These are phyloP conservation scores for Diadromus collaris DNA, from an alignment of 2,888 invertebrate species.

Conservation along the genomic window DNA sequence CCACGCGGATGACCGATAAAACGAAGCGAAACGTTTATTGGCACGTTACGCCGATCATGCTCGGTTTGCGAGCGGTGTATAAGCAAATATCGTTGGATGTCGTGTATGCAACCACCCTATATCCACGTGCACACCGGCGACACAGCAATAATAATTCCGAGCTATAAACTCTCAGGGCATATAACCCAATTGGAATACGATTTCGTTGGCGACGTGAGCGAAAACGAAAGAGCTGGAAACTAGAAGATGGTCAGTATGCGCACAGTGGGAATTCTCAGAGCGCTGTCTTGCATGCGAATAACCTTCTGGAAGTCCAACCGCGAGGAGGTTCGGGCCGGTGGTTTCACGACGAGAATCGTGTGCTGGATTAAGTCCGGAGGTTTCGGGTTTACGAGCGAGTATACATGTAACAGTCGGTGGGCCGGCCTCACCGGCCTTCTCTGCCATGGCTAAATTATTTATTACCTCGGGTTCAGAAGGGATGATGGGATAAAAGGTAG, in stretches of 20 bases:
- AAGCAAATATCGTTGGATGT: slow-evolving; percentile 4
- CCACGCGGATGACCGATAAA: slow-evolving; percentile 65
- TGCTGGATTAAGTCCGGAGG: slow-evolving; percentile 59
- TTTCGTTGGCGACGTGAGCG: slow-evolving; percentile 56
- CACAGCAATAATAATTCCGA: slow-evolving; percentile 60
- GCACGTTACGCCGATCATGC: slow-evolving; percentile 62
- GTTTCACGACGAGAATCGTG: slow-evolving; percentile 44
- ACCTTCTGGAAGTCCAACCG: slow-evolving; percentile 25
- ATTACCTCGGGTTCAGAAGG: slow-evolving; percentile 57
- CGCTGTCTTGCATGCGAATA: slow-evolving; percentile 53
- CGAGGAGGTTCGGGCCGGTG: neutral
- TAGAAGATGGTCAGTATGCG: slow-evolving; percentile 41
- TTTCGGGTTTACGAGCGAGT: slow-evolving; percentile 57
- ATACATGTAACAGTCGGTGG: slow-evolving; percentile 53
- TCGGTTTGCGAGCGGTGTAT: slow-evolving; percentile 34
- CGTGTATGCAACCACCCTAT: slow-evolving; percentile 25
- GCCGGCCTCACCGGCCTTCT: slow-evolving; percentile 44
- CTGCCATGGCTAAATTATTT: slow-evolving; percentile 60
- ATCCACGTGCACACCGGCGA: slow-evolving; percentile 27
- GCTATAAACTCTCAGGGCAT: slow-evolving; percentile 55
- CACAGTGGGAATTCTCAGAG: slow-evolving; percentile 18
- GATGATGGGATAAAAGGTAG: slow-evolving; percentile 60
- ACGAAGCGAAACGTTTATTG: slow-evolving; percentile 68
- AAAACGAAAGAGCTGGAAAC: slow-evolving; percentile 37
- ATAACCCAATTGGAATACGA: slow-evolving; percentile 63